Evolutionary conservation across 2,113 vertebrate genomes (phyloP).

Genomic region (Solea solea): DNA sequence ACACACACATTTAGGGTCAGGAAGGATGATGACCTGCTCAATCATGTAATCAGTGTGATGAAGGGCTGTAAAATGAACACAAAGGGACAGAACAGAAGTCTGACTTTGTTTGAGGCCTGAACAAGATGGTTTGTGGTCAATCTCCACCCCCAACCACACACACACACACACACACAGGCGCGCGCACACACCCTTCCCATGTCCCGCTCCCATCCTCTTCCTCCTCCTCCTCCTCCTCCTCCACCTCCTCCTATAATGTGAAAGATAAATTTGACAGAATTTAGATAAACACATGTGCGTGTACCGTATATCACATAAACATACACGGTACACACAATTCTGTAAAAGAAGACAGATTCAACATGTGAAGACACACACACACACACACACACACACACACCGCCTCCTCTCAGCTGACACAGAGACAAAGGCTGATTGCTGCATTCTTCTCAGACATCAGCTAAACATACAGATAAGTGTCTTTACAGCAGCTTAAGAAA

Average conservation of each 20-base stretch:
- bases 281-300: background rate
- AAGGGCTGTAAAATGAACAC: conserved; percentile 38
- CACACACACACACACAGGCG: too few relatives aligned
- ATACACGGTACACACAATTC: background rate
- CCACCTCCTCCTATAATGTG: background rate
- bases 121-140: too few relatives aligned
- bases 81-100: conserved; percentile 16
- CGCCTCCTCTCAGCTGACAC: conserved; percentile 28
- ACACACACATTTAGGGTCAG: conserved; percentile 1
- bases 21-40: conserved; percentile 2
- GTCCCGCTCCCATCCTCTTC: background rate
- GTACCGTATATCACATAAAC: background rate
- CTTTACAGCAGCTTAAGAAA: conserved; percentile 63
- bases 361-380: background rate
- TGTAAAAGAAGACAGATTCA: background rate
- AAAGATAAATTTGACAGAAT: background rate
- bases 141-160: too few relatives aligned
- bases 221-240: background rate
- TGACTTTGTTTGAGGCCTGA: conserved; percentile 1
- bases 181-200: too few relatives aligned
- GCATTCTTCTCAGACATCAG: conserved; percentile 65
- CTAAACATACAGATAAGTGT: conserved; percentile 65
- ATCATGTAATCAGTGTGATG: background rate
- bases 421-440: conserved; percentile 69
- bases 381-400: conserved; percentile 9